These are phyloP conservation scores for Sebastes oblongus DNA, from an alignment of 2,797 vertebrate species.

Conservation along the genomic window DNA sequence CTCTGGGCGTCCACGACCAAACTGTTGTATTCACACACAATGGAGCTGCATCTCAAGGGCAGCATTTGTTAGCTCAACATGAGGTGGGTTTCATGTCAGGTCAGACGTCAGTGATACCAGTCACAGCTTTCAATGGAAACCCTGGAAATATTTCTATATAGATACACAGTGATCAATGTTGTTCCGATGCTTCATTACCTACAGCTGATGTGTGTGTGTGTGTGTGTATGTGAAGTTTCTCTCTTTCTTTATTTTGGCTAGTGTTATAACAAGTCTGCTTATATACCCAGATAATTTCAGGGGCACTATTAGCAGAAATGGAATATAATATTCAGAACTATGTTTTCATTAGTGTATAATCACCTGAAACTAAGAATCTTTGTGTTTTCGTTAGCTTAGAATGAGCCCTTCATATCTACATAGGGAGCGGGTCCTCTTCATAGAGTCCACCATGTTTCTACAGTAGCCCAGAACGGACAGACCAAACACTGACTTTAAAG, in stretches of 20 bases:
- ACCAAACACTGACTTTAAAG: no score
- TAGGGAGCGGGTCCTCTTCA: no score
- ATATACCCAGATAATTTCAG: not conserved
- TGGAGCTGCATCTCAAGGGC: constrained; percentile 17
- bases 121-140: constrained; percentile 3
- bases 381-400: no score
- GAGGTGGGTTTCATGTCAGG: not conserved
- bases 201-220: not conserved
- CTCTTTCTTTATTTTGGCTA: not conserved
- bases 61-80: constrained; percentile 1
- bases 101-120: not conserved
- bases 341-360: no score
- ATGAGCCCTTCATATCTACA: no score
- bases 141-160: not conserved
- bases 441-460: no score
- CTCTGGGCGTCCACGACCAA: not conserved
- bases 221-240: not conserved
- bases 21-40: not conserved
- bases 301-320: no score
- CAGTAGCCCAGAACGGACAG: no score
- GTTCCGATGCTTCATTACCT: not conserved
- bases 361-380: no score
- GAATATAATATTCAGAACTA: no score
- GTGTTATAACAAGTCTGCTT: not conserved
- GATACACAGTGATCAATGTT: not conserved